Percentiles rank a stretch among this genome's conserved stretches.
phyloP scores from a whole-genome alignment of 2,797 vertebrate species.

The Octomys mimax region DNA sequence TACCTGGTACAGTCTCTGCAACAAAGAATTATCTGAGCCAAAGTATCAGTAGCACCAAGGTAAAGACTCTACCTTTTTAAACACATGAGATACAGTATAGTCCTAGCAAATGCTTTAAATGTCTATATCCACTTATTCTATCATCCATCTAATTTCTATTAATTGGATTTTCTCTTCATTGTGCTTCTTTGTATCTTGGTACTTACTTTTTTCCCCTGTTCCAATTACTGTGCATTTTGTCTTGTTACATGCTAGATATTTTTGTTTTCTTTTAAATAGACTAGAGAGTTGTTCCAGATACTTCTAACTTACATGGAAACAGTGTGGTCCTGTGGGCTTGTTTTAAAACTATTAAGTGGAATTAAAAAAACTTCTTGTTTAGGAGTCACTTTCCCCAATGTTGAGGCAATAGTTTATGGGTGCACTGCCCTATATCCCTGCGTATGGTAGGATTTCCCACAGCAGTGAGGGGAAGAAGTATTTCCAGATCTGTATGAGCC shows the following conservation, averaged over 20 bases:
- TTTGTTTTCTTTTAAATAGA: conserved; percentile 59
- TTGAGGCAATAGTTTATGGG: background rate
- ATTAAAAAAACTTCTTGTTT: background rate
- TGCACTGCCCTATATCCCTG: background rate
- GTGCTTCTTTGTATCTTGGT: conserved; percentile 40
- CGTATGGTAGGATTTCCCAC: background rate
- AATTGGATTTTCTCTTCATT: background rate
- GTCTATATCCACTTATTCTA: conserved; percentile 5
- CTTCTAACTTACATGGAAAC: conserved; percentile 48
- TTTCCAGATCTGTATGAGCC: background rate
- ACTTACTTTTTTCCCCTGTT: background rate
- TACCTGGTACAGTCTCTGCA: background rate
- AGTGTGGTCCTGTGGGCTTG: background rate
- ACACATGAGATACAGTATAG: background rate
- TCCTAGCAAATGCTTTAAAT: background rate
- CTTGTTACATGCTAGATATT: background rate
- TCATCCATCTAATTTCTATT: conserved; percentile 4
- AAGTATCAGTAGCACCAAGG: background rate
- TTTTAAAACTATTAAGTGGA: conserved; percentile 54
- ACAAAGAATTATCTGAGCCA: background rate
- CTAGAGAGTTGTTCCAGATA: conserved; percentile 19
- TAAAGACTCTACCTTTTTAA: background rate
- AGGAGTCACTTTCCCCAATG: background rate
- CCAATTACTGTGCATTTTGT: conserved; percentile 45
- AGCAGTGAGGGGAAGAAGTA: background rate